Percentiles rank a stretch among this genome's conserved stretches.
These are phyloP conservation scores for Theristicus caerulescens DNA, from an alignment of 2,113 vertebrate species.

Conservation along the genomic window DNA sequence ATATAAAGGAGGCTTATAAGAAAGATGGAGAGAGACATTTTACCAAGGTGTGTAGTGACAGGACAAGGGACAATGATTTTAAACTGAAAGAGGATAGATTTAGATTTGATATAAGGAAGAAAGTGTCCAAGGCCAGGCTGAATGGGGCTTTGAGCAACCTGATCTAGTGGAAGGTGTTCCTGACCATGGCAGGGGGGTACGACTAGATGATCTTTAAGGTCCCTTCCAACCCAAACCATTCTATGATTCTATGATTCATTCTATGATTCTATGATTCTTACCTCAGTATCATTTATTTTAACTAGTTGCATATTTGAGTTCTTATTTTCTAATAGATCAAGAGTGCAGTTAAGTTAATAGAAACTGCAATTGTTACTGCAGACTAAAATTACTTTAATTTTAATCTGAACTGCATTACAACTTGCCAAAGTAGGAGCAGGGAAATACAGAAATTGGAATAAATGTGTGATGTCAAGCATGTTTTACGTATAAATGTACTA, in stretches of 20 bases:
- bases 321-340: not conserved
- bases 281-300: not conserved
- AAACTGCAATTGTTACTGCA: not conserved
- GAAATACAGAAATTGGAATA: not conserved
- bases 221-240: not conserved
- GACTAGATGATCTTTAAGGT: not conserved
- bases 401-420: not conserved
- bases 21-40: not conserved
- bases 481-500: not conserved
- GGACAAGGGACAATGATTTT: not conserved
- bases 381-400: not conserved
- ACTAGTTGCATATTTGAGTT: not conserved
- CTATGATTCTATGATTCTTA: not conserved
- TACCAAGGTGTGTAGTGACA: not conserved
- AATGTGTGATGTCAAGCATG: not conserved
- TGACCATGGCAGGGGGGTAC: not conserved
- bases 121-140: not conserved
- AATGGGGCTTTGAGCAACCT: not conserved
- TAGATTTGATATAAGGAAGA: not conserved
- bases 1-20: accelerated
- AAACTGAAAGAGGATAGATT: not conserved
- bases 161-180: not conserved
- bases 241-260: not conserved
- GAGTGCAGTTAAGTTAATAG: not conserved
- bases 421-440: not conserved